Conservation (phyloP, 2,113 vertebrate species). For the Tringa solitaria region DNA sequence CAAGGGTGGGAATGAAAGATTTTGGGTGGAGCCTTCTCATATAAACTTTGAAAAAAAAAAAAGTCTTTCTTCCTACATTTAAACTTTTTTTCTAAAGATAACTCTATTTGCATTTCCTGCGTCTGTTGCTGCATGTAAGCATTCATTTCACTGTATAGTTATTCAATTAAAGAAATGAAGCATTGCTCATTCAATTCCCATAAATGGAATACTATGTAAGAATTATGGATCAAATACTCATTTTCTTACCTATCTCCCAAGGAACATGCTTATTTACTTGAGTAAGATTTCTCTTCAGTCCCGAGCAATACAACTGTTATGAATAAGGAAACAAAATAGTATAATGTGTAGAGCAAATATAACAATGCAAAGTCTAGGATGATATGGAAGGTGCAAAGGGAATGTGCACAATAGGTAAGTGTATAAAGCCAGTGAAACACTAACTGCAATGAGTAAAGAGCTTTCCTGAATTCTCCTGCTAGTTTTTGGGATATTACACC, state of each 20-base stretch:
- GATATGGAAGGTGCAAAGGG: neutral
- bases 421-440: neutral
- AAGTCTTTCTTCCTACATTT: neutral
- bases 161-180: neutral
- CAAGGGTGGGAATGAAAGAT: neutral
- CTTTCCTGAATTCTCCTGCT: neutral
- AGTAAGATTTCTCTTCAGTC: no score
- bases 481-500: neutral
- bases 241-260: neutral
- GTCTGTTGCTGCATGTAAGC: neutral
- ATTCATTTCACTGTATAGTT: neutral
- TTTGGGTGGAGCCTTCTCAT: neutral
- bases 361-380: neutral
- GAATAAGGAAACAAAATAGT: neutral
- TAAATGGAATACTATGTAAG: neutral
- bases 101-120: neutral
- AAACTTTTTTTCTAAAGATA: neutral
- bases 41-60: neutral
- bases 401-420: neutral
- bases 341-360: neutral
- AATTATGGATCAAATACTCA: neutral
- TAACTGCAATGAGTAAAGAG: neutral
- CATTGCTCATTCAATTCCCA: neutral
- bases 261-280: neutral
- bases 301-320: no score